Percentiles rank a stretch among this genome's conserved stretches.
These are phyloP conservation scores for Australoheros facetus DNA, from an alignment of 2,797 vertebrate genomes.

Conservation along the genomic window DNA sequence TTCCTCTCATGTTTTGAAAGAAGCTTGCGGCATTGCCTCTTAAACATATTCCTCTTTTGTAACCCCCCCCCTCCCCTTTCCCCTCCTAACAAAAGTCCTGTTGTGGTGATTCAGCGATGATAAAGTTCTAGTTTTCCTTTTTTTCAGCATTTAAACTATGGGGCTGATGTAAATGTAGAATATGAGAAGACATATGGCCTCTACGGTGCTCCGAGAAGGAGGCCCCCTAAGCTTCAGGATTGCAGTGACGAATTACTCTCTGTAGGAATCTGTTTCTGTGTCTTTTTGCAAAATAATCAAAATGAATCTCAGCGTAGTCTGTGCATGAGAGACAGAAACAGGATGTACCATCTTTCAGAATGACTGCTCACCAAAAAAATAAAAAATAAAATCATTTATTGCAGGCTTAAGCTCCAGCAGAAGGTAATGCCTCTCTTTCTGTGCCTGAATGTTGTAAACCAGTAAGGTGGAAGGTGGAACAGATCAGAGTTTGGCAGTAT, in stretches of 20 bases:
- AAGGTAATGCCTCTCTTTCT: too few species aligned
- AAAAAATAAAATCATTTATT: not conserved
- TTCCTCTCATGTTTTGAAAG: constrained; percentile 34
- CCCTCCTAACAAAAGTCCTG: not conserved
- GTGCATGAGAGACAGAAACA: not conserved
- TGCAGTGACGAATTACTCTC: not conserved
- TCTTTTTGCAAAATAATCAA: constrained; percentile 1
- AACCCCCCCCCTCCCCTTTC: not conserved
- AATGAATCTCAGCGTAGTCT: not conserved
- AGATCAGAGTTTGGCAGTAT: not conserved
- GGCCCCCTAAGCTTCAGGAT: not conserved
- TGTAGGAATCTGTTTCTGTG: not conserved
- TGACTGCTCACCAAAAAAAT: not conserved
- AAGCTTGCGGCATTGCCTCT: not conserved
- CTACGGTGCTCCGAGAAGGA: not conserved
- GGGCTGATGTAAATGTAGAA: not conserved
- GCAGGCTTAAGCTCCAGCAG: not conserved
- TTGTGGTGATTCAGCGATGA: not conserved
- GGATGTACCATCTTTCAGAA: not conserved
- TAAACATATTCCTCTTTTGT: not conserved
- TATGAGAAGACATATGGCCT: not conserved
- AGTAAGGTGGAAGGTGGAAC: not conserved
- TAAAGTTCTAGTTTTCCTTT: not conserved
- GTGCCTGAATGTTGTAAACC: too few species aligned
- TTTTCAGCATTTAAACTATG: constrained; percentile 1